Evolutionary conservation across 2,888 invertebrate species (phyloP).

Genomic region (Tiliacea aurago): DNA sequence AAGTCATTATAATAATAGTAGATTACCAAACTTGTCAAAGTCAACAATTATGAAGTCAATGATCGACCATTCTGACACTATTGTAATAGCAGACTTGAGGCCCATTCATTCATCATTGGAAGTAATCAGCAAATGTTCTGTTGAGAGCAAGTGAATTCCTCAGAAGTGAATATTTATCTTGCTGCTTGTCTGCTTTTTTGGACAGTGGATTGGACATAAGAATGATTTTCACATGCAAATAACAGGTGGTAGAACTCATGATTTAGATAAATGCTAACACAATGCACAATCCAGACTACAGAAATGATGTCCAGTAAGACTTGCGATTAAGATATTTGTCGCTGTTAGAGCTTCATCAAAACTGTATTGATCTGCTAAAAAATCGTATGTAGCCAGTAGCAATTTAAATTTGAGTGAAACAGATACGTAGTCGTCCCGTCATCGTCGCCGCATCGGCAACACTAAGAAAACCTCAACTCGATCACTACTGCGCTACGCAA

Average conservation of each 20-base stretch:
- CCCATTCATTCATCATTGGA: no score
- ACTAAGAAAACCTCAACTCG: constrained; percentile 66
- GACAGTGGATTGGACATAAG: background rate
- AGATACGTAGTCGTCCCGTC: constrained; percentile 20
- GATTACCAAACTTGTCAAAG: no score
- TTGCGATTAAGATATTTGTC: background rate
- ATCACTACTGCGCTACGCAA: constrained; percentile 85
- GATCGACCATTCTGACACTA: no score
- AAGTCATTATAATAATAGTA: no score
- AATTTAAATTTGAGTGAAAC: background rate
- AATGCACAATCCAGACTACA: no score
- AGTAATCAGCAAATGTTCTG: background rate
- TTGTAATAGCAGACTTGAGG: no score
- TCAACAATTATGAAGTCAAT: no score
- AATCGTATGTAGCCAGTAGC: no score
- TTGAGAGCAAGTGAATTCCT: background rate
- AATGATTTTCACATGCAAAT: background rate
- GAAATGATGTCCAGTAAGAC: background rate
- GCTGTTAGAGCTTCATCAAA: background rate
- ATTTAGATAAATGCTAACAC: background rate
- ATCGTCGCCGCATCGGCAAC: constrained; percentile 53
- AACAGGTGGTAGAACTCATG: background rate
- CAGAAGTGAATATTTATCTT: no score
- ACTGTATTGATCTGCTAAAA: background rate
- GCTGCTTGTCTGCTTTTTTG: background rate